Percentiles rank a stretch among this genome's conserved stretches.
These are phyloP conservation scores for Tautogolabrus adspersus DNA, from an alignment of 2,113 vertebrate species.

Conservation along the genomic window DNA sequence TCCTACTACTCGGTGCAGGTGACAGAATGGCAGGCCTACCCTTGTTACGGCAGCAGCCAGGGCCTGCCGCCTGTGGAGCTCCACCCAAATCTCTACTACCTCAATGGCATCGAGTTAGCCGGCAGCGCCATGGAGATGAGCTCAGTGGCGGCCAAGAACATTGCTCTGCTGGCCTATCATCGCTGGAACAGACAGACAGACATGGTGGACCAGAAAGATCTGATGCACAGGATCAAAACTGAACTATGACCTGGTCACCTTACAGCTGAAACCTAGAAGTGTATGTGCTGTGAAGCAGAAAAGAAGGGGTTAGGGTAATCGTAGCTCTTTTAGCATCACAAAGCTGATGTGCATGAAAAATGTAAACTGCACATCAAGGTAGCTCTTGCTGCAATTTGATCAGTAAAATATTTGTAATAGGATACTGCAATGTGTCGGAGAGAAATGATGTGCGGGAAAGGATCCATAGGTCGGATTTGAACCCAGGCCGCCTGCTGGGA, in stretches of 20 bases:
- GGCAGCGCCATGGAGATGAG: constrained; percentile 97
- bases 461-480: no score
- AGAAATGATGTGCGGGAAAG: no score
- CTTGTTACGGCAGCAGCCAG: constrained; percentile 85
- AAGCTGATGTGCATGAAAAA: not conserved
- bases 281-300: not conserved
- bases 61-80: constrained; percentile 89
- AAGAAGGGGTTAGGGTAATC: not conserved
- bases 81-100: constrained; percentile 94
- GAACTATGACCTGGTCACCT: constrained; percentile 86
- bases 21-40: constrained; percentile 91
- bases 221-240: constrained; percentile 97
- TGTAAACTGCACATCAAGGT: not conserved
- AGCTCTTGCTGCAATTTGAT: no score
- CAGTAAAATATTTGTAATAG: not conserved
- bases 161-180: constrained; percentile 95
- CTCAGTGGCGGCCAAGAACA: constrained; percentile 94
- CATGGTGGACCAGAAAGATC: constrained; percentile 96
- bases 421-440: not conserved
- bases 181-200: constrained; percentile 93
- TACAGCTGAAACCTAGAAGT: not conserved
- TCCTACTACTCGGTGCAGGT: constrained; percentile 98
- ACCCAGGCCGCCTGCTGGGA: no score
- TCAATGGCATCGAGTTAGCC: constrained; percentile 93
- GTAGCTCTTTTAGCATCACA: not conserved